Percentiles rank a stretch among this genome's conserved stretches.
These are phyloP conservation scores for Eupithecia vulgata DNA, from an alignment of 2,888 invertebrate species.

Conservation along the genomic window DNA sequence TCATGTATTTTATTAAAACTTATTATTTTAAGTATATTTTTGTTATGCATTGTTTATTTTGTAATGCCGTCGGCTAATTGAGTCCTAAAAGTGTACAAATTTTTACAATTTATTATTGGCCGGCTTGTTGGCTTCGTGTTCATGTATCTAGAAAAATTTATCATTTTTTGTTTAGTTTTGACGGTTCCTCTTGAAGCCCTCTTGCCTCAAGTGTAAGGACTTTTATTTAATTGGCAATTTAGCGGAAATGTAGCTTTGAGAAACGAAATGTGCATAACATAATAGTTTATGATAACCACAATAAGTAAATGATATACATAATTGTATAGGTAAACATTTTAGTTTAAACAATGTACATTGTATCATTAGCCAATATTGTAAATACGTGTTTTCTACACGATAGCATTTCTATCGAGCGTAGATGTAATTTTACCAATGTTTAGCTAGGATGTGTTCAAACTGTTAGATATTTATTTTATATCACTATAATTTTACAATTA, in stretches of 20 bases:
- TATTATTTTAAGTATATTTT: constrained; percentile 74
- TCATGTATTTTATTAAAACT: constrained; percentile 65
- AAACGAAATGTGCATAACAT: constrained; percentile 29
- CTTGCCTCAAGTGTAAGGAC: constrained; percentile 17
- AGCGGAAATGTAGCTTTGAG: constrained; percentile 15
- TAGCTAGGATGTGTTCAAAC: constrained; percentile 83
- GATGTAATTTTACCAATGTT: constrained; percentile 75
- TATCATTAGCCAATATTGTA: constrained; percentile 71
- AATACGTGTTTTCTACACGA: constrained; percentile 66
- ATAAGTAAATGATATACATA: constrained; percentile 51
- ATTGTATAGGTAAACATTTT: constrained; percentile 66
- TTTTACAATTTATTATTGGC: constrained; percentile 33
- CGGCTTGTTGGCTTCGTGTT: constrained; percentile 29
- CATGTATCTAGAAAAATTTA: constrained; percentile 12
- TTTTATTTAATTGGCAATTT: constrained; percentile 18
- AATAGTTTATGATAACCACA: constrained; percentile 43
- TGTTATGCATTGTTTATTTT: constrained; percentile 69
- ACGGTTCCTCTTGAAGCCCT: background rate
- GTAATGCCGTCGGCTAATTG: constrained; percentile 27
- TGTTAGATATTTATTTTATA: constrained; percentile 68
- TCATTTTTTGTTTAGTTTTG: background rate
- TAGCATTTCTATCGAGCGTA: constrained; percentile 75
- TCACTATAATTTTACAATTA: constrained; percentile 72
- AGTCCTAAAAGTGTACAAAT: constrained; percentile 39
- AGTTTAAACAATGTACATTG: constrained; percentile 56